Evolutionary conservation across 53 echinoderm and acorn worm species (phyloP), one percentile per base, ranked within the genome.

Genomic region (Temnopleurus reevesii): DNA sequence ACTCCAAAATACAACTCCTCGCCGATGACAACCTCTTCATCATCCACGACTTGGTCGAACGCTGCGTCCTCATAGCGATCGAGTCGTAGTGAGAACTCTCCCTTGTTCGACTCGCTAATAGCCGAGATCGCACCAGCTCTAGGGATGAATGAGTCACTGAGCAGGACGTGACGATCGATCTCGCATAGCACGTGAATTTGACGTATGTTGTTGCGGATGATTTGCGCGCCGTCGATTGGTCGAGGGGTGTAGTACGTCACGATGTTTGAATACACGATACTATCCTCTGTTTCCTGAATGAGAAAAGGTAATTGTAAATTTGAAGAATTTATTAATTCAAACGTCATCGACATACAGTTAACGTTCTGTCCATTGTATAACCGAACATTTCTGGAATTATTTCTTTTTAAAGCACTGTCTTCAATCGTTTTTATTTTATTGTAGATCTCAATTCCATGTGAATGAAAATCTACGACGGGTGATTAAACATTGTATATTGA

Each of bases 51-150:
- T 13, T 66, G 18, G 71, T 66, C 38, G 41, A 51, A 87, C 18
- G 71, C 66, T 4, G 64, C n/a, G 12, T 87, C 88, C 28, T 45
- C 25, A 31, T 87, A 87, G 33, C 88, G 88, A 51, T 87, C 88
- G n/a, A 87, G 88, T 45, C 88, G 64, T 7, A 87, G 71, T 19
- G 66, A 66, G 24, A 87, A 87, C 2, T 87, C 65, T 8, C 88
- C 88, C 53, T 66, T 66, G 9, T 71, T 71, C 26, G 34, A 21
- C 34, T 87, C 88, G n/a, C 27, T 31, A n/a, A n/a, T n/a, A 8
- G 47, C 47, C 3, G 30, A 2, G 7, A 87, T 66, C n/a, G n/a
- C 46, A 35, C 88, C 88, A 2, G 18, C 35, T 34, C 49, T 87
- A 2, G 88, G 88, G 23, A 30, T n/a, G 71, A 87, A 87, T 66